These are phyloP conservation scores for Cheilosia grossa DNA, from an alignment of 2,888 invertebrate genomes.

Conservation along the genomic window DNA sequence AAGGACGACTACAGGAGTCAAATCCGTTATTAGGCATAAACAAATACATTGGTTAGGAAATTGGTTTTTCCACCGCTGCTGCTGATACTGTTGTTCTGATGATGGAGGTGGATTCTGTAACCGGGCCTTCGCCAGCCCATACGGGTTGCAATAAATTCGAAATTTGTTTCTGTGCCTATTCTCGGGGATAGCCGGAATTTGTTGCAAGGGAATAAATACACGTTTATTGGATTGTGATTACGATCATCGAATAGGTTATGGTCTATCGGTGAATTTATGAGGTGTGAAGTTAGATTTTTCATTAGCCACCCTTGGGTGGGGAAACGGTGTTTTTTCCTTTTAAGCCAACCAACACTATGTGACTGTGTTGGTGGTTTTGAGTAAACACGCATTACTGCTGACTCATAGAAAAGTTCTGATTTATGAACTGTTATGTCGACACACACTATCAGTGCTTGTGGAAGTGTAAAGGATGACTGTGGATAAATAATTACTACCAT, in stretches of 20 bases:
- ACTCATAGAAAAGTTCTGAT: slow-evolving; percentile 63
- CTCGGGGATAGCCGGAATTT: slow-evolving; percentile 47
- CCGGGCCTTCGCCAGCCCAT: slow-evolving; percentile 23
- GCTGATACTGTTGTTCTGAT: slow-evolving; percentile 5
- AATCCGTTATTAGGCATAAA: slow-evolving; percentile 74
- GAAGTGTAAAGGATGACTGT: slow-evolving; percentile 42
- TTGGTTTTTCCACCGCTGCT: slow-evolving; percentile 60
- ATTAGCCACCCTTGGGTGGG: slow-evolving; percentile 29
- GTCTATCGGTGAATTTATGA: slow-evolving; percentile 70
- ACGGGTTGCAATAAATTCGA: slow-evolving; percentile 58
- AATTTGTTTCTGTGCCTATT: slow-evolving; percentile 54
- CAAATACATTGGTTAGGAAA: slow-evolving; percentile 75
- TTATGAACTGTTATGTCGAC: slow-evolving; percentile 60
- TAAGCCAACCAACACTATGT: slow-evolving; percentile 1
- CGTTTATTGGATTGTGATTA: slow-evolving; percentile 74
- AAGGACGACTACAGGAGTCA: slow-evolving; percentile 62
- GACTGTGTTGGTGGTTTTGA: slow-evolving; percentile 19
- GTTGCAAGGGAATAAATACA: slow-evolving; percentile 68
- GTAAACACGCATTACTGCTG: slow-evolving; percentile 31
- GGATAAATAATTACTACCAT: slow-evolving; percentile 53
- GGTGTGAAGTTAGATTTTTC: slow-evolving; percentile 73
- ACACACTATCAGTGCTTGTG: slow-evolving; percentile 55
- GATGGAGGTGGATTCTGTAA: slow-evolving; percentile 17
- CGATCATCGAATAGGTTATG: slow-evolving; percentile 69
- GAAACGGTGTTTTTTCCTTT: neutral